Conservation (phyloP, 2,888 invertebrate genomes). For the Platycheirus rosarum region DNA sequence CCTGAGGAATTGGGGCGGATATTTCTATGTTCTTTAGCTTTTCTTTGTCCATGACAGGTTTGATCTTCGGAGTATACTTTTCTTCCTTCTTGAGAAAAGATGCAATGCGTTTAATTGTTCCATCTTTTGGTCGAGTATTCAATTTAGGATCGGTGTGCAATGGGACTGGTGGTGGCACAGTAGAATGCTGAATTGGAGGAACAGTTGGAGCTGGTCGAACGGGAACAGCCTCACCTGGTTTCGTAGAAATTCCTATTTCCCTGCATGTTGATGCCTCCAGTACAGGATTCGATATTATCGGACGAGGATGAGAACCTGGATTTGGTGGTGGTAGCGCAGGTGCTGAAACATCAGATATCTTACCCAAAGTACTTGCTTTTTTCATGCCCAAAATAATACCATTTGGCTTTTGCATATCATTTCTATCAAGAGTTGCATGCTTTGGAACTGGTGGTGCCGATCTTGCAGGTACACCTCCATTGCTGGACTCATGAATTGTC, state of each 20-base stretch:
- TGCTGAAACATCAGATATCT: conserved; percentile 37
- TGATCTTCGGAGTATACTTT: conserved; percentile 86
- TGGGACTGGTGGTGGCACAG: conserved; percentile 84
- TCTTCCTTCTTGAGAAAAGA: conserved; percentile 88
- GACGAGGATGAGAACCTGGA: conserved; percentile 86
- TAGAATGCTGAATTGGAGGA: conserved; percentile 79
- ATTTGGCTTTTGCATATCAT: conserved; percentile 75
- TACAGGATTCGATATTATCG: conserved; percentile 91
- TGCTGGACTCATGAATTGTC: conserved; percentile 76
- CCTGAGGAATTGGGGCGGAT: conserved; percentile 89
- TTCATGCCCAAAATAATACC: conserved; percentile 74
- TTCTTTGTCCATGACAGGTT: conserved; percentile 88
- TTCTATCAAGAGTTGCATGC: conserved; percentile 81
- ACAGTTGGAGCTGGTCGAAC: conserved; percentile 83
- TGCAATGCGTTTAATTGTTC: conserved; percentile 88
- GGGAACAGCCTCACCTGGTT: conserved; percentile 80
- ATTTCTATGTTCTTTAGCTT: conserved; percentile 90
- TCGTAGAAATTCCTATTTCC: conserved; percentile 76
- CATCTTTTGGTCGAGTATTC: conserved; percentile 84
- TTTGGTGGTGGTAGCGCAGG: conserved; percentile 87
- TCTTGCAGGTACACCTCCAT: conserved; percentile 82
- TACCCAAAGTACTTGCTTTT: conserved; percentile 72
- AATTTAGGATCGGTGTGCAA: conserved; percentile 80
- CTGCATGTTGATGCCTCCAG: conserved; percentile 90
- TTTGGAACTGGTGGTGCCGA: conserved; percentile 87